These are phyloP conservation scores for Drymonia ruficornis DNA, from an alignment of 2,888 invertebrate genomes.

Conservation along the genomic window DNA sequence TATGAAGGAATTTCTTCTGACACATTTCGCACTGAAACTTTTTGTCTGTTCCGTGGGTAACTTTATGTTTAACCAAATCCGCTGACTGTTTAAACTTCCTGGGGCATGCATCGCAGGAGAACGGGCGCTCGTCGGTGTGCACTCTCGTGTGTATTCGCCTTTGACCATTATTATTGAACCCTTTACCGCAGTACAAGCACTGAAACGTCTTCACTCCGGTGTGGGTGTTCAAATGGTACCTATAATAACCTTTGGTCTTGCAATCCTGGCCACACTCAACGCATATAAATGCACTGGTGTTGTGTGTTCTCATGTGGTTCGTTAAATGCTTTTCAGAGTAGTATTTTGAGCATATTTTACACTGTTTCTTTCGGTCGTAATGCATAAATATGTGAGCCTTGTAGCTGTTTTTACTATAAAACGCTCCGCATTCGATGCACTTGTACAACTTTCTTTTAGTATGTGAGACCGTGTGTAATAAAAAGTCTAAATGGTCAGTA, in stretches of 20 bases:
- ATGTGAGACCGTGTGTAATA: slow-evolving; percentile 37
- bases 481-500: slow-evolving; percentile 38
- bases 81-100: slow-evolving; percentile 13
- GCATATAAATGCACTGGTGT: slow-evolving; percentile 7
- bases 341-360: slow-evolving; percentile 17
- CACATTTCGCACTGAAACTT: slow-evolving; percentile 37
- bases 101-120: slow-evolving; percentile 34
- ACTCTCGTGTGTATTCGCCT: slow-evolving; percentile 29
- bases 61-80: slow-evolving; percentile 23
- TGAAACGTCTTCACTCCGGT: slow-evolving; percentile 44
- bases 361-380: slow-evolving; percentile 22
- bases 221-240: slow-evolving; percentile 38
- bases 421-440: slow-evolving; percentile 40
- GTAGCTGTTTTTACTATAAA: slow-evolving; percentile 13
- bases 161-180: slow-evolving; percentile 15
- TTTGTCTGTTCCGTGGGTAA: slow-evolving; percentile 22
- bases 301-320: slow-evolving; percentile 16
- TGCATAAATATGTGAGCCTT: slow-evolving; percentile 37
- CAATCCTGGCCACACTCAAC: slow-evolving; percentile 21
- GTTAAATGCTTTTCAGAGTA: not conserved
- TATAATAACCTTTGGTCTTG: not conserved
- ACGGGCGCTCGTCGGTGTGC: slow-evolving; percentile 38
- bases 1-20: slow-evolving; percentile 26
- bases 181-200: slow-evolving; percentile 48
- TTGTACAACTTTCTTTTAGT: slow-evolving; percentile 8